Conservation (phyloP, 1,140 invertebrate species). For the Pantala flavescens region DNA sequence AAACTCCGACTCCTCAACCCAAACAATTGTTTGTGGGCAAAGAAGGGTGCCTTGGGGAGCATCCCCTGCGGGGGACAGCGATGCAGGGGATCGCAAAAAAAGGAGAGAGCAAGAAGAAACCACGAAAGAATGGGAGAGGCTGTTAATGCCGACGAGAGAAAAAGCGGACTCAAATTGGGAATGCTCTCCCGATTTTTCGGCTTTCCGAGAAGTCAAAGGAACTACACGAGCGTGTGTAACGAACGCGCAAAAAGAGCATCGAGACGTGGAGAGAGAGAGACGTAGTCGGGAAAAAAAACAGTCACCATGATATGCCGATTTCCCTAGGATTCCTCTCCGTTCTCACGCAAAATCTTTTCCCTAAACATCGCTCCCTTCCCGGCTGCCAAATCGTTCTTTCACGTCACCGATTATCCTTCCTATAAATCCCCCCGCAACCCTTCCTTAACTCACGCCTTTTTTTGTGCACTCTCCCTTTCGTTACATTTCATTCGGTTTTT, state of each 20-base stretch:
- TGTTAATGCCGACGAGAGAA: not conserved
- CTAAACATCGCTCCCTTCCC: too few relatives aligned
- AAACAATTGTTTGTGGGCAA: too few relatives aligned
- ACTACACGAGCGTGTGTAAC: not conserved
- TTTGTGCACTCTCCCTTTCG: too few relatives aligned
- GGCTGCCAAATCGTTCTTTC: too few relatives aligned
- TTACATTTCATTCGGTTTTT: too few relatives aligned
- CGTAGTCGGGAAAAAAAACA: not conserved
- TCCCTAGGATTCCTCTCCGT: not conserved
- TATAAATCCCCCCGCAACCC: not conserved
- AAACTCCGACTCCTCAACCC: too few relatives aligned
- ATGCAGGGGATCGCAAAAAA: not conserved
- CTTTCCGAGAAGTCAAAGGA: not conserved
- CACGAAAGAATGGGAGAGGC: not conserved
- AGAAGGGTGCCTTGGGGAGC: too few relatives aligned
- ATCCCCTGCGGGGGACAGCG: not conserved
- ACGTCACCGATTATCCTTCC: too few relatives aligned
- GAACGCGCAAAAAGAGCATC: not conserved
- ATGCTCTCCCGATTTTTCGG: constrained; percentile 4
- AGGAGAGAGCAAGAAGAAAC: not conserved
- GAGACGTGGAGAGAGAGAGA: not conserved
- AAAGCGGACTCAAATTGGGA: not conserved
- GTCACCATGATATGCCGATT: not conserved
- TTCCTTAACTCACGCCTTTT: too few relatives aligned
- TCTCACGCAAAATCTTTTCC: too few relatives aligned